Evolutionary conservation across 2,888 invertebrate genomes (phyloP).

Genomic region (Anthophora plumipes): DNA sequence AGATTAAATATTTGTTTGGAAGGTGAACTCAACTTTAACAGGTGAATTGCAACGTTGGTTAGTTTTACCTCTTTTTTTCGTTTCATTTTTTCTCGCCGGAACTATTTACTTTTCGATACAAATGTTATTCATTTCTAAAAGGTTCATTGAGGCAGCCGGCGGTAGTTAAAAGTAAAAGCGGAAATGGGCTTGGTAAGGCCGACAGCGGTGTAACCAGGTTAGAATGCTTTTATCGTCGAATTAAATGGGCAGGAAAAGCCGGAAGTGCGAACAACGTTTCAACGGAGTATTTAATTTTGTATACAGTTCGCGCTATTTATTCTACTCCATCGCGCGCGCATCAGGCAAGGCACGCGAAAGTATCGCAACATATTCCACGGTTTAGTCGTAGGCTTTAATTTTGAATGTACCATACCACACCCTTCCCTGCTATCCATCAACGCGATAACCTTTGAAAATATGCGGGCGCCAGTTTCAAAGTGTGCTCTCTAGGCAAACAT

Average conservation of each 20-base stretch:
- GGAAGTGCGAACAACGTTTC: conserved; percentile 31
- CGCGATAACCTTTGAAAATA: background rate
- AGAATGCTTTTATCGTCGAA: conserved; percentile 53
- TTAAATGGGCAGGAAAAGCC: conserved; percentile 39
- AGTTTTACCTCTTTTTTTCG: background rate
- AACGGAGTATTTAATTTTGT: conserved; percentile 47
- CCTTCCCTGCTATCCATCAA: background rate
- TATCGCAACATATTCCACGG: conserved; percentile 8
- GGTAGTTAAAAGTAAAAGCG: conserved; percentile 32
- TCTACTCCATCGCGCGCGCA: conserved; percentile 14
- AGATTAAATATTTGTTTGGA: too few relatives aligned
- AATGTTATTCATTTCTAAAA: conserved; percentile 21
- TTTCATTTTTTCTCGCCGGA: too few relatives aligned
- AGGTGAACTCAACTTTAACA: background rate
- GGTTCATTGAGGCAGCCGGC: conserved; percentile 14
- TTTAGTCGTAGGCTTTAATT: conserved; percentile 16
- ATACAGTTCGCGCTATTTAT: conserved; percentile 34
- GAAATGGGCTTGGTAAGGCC: conserved; percentile 50
- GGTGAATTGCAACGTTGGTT: background rate
- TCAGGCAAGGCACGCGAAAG: background rate
- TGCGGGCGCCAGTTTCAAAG: background rate
- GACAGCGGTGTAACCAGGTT: conserved; percentile 49
- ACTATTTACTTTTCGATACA: background rate
- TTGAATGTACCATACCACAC: conserved; percentile 6
- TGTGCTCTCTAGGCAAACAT: background rate